Base-by-base conservation (phyloP, 1,140 invertebrate species). In the Cydia splendana region DNA sequence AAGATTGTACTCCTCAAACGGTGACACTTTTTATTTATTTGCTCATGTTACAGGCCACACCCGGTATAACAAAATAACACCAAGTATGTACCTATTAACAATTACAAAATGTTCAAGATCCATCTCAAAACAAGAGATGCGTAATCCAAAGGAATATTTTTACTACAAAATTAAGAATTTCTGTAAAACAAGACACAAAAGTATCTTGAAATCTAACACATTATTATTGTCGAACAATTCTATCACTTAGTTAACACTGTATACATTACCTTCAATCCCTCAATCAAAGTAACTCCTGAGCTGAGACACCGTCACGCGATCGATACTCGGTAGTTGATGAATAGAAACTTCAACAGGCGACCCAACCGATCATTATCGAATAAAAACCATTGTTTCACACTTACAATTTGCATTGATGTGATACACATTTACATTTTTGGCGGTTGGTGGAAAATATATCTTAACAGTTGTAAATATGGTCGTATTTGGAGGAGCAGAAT, bases 351-450 rank as follows among this genome's bases (percentile, higher is more conserved):
- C 57, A 62, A 62, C 57, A 62, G 10, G 7, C 6, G 20, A 62
- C 6, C 6, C 57, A 62, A 62, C 57, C 57, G 20, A 62, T 62
- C 57, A 62, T 62, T 62, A 62, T 62, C 57, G 18, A 62, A 62
- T 62, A 62, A 62, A 62, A 62, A 62, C 57, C 6, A 62, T 62
- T 62, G 57, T 62, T 20, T 62, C 57, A 62, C 57, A 62, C 57
- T 12, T 10, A 62, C 57, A 62, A 62, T 62, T 62, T 62, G 20
- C 57, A 62, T 62, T 62, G 57, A 20, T 62, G 57, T 62, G 53
- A 18, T 57, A 18, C 12, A 57, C 57, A 24, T 62, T 62, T 62
- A 62, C 57, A 62, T 62, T 20, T 62, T 12, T 62, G 6, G 20
- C 10, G 18, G n/a, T 57, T 57, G 20, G 2, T 62, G 4, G 10